Evolutionary conservation across 2,113 vertebrate genomes (phyloP), one percentile per base, ranked within the genome.

Genomic region (Lagopus leucura): DNA sequence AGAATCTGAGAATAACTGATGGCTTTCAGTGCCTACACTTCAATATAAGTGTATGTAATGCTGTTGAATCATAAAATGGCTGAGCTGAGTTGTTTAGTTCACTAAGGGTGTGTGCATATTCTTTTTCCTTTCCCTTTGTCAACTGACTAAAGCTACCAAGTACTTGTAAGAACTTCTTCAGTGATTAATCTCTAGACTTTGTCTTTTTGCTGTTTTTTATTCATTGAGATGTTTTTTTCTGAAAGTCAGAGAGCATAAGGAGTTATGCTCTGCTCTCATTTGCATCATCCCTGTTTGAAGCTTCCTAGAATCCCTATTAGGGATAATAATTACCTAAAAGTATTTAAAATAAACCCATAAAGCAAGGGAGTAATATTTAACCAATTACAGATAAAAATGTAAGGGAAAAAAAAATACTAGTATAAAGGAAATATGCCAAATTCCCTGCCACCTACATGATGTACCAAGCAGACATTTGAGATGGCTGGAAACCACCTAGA

Each of bases 191-290:
- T 61, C 55, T 47, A 27, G 22, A 50, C 42, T 67, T 71, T n/a
- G 10, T 60, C 61, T 80, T 86, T 71, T 77, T 10, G 24, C 24
- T 52, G 11, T 3, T n/a, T 84, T 81, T 50, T 27, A 24, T 54
- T 78, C 83, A 12, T 57, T 87, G 48, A 84, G 71, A 22, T 65
- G 24, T 4, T 66, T 87, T 95, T 87, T 95, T 89, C n/a, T 75
- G 57, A 58, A 47, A 72, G 34, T 30, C 2, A 4, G 40, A 64
- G 17, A 52, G 48, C 50, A 24, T 28, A 17, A 34, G 3, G 8
- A 75, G 25, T 45, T n/a, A 14, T 11, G 3, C 22, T 47, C 10
- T 21, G 36, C 42, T 74, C 42, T 22, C 52, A 19, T 67, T 73
- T 82, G 30, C 17, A 17, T 34, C 34, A 24, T 74, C 18, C 6